phyloP scores from a whole-genome alignment of 2,113 vertebrate genomes.

The Hiodon alosoides region DNA sequence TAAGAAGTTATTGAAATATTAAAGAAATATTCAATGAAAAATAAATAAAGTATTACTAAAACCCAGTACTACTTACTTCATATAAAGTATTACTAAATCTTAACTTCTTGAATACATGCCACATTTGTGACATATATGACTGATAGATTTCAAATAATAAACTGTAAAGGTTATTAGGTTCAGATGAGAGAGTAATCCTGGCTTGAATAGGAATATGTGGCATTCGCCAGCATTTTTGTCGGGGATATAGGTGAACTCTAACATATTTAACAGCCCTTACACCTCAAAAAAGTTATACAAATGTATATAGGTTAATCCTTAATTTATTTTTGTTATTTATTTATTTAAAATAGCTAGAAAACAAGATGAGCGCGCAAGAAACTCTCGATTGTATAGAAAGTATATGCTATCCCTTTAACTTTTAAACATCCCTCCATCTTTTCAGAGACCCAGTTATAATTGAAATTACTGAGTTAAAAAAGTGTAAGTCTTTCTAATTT shows the following conservation, averaged over 20 bases:
- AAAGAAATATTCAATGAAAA: too few species aligned
- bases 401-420: slow-evolving; percentile 35
- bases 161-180: neutral
- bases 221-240: neutral
- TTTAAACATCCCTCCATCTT: slow-evolving; percentile 30
- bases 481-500: slow-evolving; percentile 45
- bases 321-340: neutral
- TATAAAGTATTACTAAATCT: too few species aligned
- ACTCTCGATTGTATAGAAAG: slow-evolving; percentile 35
- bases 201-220: neutral
- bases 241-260: neutral
- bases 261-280: slow-evolving; percentile 5
- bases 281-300: slow-evolving; percentile 2
- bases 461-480: slow-evolving; percentile 43
- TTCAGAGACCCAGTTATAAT: slow-evolving; percentile 37
- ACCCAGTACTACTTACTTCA: too few species aligned
- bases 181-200: neutral
- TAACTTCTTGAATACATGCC: too few species aligned
- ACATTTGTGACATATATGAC: too few species aligned
- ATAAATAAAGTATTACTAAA: too few species aligned
- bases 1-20: too few species aligned
- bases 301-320: too few species aligned
- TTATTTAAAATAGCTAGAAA: too few species aligned
- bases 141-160: slow-evolving; percentile 6
- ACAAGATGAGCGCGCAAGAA: slow-evolving; percentile 32